Conservation (phyloP, 2,888 invertebrate species). For the Tachina fera region DNA sequence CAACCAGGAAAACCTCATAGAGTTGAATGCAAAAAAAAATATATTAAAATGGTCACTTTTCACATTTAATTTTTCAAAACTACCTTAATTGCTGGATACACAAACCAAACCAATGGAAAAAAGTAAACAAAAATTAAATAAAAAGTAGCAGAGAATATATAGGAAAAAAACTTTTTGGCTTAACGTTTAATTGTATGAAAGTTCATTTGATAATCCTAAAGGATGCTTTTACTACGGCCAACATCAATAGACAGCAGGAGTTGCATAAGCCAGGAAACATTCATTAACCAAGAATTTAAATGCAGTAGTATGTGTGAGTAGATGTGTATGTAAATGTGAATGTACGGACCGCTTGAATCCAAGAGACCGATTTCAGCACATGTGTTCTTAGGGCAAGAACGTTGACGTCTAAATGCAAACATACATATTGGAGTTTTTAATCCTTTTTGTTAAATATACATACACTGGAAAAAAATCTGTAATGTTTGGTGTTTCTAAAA, state of each 20-base stretch:
- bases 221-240: constrained; percentile 42
- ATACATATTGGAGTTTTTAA: constrained; percentile 75
- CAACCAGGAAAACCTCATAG: constrained; percentile 61
- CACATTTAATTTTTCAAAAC: constrained; percentile 76
- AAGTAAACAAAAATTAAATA: constrained; percentile 52
- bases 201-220: constrained; percentile 74
- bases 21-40: constrained; percentile 49
- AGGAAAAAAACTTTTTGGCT: constrained; percentile 65
- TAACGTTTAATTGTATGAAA: constrained; percentile 75
- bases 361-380: constrained; percentile 74
- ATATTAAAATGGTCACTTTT: constrained; percentile 70
- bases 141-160: constrained; percentile 71
- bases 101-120: constrained; percentile 40
- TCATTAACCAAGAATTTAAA: constrained; percentile 57
- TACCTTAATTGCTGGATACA: constrained; percentile 80
- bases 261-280: constrained; percentile 52
- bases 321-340: background rate
- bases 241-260: constrained; percentile 38
- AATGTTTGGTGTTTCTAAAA: background rate
- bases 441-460: constrained; percentile 76
- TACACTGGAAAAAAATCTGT: constrained; percentile 25
- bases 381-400: constrained; percentile 73
- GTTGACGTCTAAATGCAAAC: constrained; percentile 6
- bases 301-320: constrained; percentile 24
- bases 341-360: constrained; percentile 38